Evolutionary conservation across 2,888 invertebrate species (phyloP), one percentile per base, ranked within the genome.

Genomic region (Eupithecia pulchellata): DNA sequence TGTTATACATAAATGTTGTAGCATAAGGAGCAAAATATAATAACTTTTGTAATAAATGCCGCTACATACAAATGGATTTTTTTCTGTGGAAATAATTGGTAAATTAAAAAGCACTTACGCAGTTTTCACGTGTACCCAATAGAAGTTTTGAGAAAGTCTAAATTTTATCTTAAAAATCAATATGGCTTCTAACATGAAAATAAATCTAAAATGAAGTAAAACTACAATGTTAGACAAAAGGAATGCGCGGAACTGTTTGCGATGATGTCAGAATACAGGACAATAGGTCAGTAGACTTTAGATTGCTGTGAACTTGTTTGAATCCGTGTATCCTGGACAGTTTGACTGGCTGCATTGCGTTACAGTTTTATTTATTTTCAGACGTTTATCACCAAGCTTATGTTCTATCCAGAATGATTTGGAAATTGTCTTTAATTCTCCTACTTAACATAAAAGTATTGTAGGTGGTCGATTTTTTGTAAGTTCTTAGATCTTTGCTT

Each of bases 211-310:
- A 34, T 64, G 13, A 30, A 30, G 64, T 52, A 47, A 64, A 64
- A 47, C 29, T 30, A 64, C 64, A 60, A 32, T 29, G 60, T 32
- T 60, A 52, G 42, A 67, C 61, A 62, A 47, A 52, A 52, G 47
- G 61, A 67, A 67, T 66, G 60, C 34, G 30, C 30, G 30, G 17
- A 25, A 30, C 60, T 64, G 32, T 64, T 17, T 64, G 32, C 61
- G 69, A 71, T 74, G 74, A 74, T 71, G 68, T 74, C 74, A 74
- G 68, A 64, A 66, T 60, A 67, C 69, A 66, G 69, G 61, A 71
- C 74, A 74, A 65, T 74, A 62, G 74, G 74, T 74, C 74, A 74
- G 62, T 66, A 70, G 66, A 75, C 64, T 68, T 68, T 66, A 66
- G 61, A 58, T 68, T 66, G 57, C 66, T 68, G 58, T 68, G 68